Base-by-base conservation (phyloP, 53 echinoderm and acorn worm genomes). In the Pentamera pediparva region DNA sequence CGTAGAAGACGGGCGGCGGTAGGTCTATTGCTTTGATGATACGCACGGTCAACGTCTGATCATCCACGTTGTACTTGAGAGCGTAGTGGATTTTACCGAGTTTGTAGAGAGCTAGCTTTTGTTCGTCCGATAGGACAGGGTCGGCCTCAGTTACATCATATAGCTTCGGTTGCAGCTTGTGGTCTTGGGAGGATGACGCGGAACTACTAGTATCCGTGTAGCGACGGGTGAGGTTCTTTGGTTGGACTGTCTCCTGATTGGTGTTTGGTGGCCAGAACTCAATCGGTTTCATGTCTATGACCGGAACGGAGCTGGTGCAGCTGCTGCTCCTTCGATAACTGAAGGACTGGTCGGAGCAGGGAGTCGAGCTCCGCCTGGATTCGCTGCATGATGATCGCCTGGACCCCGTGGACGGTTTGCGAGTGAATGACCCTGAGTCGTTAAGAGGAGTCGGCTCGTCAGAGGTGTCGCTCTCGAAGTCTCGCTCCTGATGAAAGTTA, bases 191-290 rank as follows among this genome's bases (percentile, higher is more conserved):
- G 17, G 83, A 77, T 32, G 79, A 79, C 27, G 87, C 81, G 38
- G 91, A 91, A n/a, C n/a, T n/a, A n/a, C n/a, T n/a, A n/a, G n/a
- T n/a, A 11, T 79, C 82, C 30, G 88, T 88, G 38, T 85, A 96
- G n/a, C 98, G 76, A 28, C 98, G 78, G n/a, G 80, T 86, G 11
- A 91, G 75, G 9, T 88, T 88, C 58, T 85, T 59, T 5, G 98
- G 98, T 58, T 96, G 98, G 19, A 96, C 88, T 11, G 91, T 80
- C 50, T 96, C 98, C 50, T 91, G 88, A 76, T 91, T 91, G 36
- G 91, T 96, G 61, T 87, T 96, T 24, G 98, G 90, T 39, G 98
- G 88, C 98, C 98, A 96, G 83, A 96, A 96, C 69, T 96, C 98
- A 36, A 96, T 96, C 6, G 98, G 98, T 70, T 96, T 96, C 98